Conservation (phyloP, 2,888 invertebrate genomes). For the Xestia sexstrigata region DNA sequence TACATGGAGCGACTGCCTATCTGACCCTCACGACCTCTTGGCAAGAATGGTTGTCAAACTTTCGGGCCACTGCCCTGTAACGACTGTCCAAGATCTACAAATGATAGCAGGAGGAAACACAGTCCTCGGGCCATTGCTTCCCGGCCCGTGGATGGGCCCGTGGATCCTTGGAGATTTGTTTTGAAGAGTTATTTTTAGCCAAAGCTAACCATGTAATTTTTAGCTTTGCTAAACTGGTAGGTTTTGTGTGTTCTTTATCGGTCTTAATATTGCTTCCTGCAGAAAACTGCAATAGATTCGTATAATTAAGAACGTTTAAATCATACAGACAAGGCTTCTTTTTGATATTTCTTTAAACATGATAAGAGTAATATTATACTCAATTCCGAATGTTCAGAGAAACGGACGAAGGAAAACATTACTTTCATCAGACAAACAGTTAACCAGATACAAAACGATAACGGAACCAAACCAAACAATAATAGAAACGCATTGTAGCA, state of each 20-base stretch:
- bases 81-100: neutral
- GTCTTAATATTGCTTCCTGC: neutral
- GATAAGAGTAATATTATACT: neutral
- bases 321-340: neutral
- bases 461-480: conserved; percentile 65
- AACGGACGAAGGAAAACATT: neutral
- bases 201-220: neutral
- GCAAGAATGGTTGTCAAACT: neutral
- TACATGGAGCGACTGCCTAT: neutral
- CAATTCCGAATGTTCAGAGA: too few relatives aligned
- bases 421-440: neutral
- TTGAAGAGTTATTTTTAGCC: neutral
- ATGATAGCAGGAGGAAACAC: neutral
- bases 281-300: neutral
- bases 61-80: neutral
- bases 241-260: neutral
- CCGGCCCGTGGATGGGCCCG: too few relatives aligned
- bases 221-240: neutral
- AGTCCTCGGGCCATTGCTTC: neutral
- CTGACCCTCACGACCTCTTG: neutral
- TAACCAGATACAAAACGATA: conserved; percentile 44
- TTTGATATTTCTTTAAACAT: neutral
- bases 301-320: neutral
- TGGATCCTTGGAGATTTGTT: neutral
- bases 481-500: conserved; percentile 61